These are phyloP conservation scores for Formicarius rufipectus DNA, from an alignment of 2,113 vertebrate species.

Conservation along the genomic window DNA sequence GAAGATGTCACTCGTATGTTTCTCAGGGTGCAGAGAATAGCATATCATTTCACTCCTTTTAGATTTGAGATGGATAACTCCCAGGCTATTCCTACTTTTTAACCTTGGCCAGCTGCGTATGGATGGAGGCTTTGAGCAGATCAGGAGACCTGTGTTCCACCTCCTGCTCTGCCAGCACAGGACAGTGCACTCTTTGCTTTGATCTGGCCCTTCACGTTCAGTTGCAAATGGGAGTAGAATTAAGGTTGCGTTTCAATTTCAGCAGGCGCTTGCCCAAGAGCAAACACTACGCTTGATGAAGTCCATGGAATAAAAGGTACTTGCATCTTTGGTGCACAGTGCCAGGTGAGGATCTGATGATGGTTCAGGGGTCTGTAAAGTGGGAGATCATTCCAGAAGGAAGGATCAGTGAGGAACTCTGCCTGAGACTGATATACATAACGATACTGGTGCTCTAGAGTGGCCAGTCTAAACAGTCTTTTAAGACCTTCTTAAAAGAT, in stretches of 20 bases:
- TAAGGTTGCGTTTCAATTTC: background rate
- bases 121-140: background rate
- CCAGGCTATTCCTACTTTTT: conserved; percentile 18
- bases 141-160: background rate
- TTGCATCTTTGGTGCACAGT: accelerated
- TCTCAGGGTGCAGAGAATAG: conserved; percentile 37
- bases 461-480: background rate
- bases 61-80: conserved; percentile 55
- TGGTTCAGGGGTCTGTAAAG: background rate
- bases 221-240: background rate
- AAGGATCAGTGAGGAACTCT: background rate
- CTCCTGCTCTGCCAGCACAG: background rate
- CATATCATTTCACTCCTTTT: conserved; percentile 60
- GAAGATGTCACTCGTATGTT: conserved; percentile 47
- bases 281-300: background rate
- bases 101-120: conserved; percentile 11
- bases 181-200: background rate
- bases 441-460: background rate
- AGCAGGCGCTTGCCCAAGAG: background rate
- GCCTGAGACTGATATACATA: background rate
- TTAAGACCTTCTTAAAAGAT: background rate
- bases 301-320: background rate
- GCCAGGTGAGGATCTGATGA: background rate
- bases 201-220: background rate
- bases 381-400: background rate